Conservation (phyloP, 1,140 invertebrate species). For the Dendroctonus ponderosae region DNA sequence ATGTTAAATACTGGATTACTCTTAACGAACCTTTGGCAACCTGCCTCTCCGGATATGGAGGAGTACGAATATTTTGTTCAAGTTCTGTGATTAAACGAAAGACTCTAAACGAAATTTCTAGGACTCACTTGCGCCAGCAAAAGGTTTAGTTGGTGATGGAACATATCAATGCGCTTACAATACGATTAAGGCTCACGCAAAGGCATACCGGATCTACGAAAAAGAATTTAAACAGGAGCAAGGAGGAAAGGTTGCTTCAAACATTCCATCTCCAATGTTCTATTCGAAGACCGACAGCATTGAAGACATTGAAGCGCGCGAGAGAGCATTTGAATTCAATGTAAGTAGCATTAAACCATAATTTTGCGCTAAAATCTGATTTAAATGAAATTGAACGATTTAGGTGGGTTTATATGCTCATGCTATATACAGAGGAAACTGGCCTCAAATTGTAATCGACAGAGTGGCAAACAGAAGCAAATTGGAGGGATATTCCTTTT, state of each 20-base stretch:
- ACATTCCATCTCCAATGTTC: constrained; percentile 24
- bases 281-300: constrained; percentile 20
- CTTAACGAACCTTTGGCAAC: constrained; percentile 49
- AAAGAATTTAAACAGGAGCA: constrained; percentile 51
- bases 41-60: constrained; percentile 15
- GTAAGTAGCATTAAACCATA: constrained; percentile 15
- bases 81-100: not conserved
- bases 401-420: too few species aligned
- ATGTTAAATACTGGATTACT: constrained; percentile 39
- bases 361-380: too few species aligned
- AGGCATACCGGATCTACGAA: constrained; percentile 57
- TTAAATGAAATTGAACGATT: not conserved
- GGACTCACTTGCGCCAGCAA: constrained; percentile 11
- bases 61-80: too few species aligned
- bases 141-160: constrained; percentile 6
- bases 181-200: constrained; percentile 36
- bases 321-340: constrained; percentile 27
- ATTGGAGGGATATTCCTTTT: too few species aligned
- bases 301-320: constrained; percentile 29
- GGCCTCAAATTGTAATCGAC: too few species aligned
- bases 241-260: constrained; percentile 43
- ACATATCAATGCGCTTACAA: constrained; percentile 27
- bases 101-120: constrained; percentile 6
- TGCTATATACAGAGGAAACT: too few species aligned
- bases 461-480: too few species aligned